These are phyloP conservation scores for Triplophysa tibetana DNA, from an alignment of 2,113 vertebrate genomes.

Conservation along the genomic window DNA sequence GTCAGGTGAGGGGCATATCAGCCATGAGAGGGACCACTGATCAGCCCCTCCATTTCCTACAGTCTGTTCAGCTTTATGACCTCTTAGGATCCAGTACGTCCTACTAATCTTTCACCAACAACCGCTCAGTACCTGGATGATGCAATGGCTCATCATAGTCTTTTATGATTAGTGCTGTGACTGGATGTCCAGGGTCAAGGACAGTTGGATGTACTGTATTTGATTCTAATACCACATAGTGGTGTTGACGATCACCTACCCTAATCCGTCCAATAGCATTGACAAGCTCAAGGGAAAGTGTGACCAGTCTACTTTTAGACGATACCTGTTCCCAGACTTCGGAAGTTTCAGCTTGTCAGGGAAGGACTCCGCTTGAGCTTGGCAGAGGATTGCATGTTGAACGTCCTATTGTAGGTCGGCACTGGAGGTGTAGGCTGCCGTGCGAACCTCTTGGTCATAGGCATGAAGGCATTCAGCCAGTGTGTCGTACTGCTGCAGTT, in stretches of 20 bases:
- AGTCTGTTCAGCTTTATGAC: constrained; percentile 2
- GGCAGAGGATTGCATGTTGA: not conserved
- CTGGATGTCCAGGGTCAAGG: constrained; percentile 10
- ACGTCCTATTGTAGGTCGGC: constrained; percentile 11
- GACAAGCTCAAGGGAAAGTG: constrained; percentile 14
- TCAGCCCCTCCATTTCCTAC: constrained; percentile 8
- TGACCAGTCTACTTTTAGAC: not conserved
- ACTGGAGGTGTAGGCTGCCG: not conserved
- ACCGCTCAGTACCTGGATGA: constrained; percentile 8
- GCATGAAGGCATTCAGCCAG: not conserved
- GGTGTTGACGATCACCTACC: not conserved
- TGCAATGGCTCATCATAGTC: constrained; percentile 3
- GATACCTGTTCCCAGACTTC: constrained; percentile 1
- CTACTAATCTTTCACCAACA: not conserved
- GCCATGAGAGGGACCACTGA: constrained; percentile 7
- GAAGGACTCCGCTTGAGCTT: constrained; percentile 10
- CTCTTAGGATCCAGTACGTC: constrained; percentile 13
- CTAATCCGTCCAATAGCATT: not conserved
- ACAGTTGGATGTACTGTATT: constrained; percentile 11
- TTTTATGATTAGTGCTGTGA: constrained; percentile 20
- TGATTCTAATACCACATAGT: not conserved
- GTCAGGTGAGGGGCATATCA: not conserved
- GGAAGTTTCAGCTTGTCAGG: constrained; percentile 3
- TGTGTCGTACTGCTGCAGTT: not conserved
- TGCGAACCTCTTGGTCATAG: not conserved